Evolutionary conservation across 2,797 vertebrate genomes (phyloP).

Genomic region (Hirundo rustica): DNA sequence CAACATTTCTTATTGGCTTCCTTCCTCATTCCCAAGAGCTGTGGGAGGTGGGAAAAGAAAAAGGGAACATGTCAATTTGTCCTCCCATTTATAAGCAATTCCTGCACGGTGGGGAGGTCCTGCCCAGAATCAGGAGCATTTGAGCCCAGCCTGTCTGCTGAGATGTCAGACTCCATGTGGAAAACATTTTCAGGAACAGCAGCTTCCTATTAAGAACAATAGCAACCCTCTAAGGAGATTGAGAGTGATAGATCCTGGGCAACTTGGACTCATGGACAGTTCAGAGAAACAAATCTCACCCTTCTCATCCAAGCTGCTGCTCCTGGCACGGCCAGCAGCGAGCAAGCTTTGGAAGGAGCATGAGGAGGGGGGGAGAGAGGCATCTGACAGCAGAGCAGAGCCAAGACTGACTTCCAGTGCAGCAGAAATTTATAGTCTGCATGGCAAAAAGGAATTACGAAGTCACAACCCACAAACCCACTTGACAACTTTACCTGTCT

Average conservation of each 20-base stretch:
- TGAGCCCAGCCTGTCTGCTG: neutral
- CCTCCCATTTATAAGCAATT: neutral
- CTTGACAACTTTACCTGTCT: neutral
- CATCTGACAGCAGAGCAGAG: neutral
- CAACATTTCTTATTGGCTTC: neutral
- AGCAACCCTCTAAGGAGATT: neutral
- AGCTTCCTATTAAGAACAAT: neutral
- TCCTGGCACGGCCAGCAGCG: neutral
- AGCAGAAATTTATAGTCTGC: neutral
- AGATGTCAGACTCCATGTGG: neutral
- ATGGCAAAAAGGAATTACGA: neutral
- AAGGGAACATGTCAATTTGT: neutral
- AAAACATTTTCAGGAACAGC: neutral
- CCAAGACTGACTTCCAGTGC: neutral
- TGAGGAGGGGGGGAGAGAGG: neutral
- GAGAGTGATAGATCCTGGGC: neutral
- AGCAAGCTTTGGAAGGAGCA: neutral
- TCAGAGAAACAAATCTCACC: neutral
- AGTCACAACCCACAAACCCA: neutral
- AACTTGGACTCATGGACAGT: neutral
- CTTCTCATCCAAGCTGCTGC: neutral
- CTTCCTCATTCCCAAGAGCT: neutral
- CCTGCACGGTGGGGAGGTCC: accelerated
- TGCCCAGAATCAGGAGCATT: neutral
- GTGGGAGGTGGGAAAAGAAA: neutral